Conservation (phyloP, 2,888 invertebrate species). For the Laothoe populi region DNA sequence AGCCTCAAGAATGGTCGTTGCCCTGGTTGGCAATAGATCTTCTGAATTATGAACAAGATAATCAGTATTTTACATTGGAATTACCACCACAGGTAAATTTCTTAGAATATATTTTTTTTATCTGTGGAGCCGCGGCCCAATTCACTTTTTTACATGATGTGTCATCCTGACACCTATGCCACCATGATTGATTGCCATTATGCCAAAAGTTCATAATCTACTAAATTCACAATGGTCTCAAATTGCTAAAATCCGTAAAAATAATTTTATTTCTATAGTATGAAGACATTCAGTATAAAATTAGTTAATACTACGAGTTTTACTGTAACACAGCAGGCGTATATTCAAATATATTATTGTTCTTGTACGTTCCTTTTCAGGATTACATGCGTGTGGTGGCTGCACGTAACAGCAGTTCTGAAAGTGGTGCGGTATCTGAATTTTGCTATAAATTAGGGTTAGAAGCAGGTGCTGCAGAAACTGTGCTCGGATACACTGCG, state of each 20-base stretch:
- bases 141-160: too few relatives aligned
- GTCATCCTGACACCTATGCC: too few relatives aligned
- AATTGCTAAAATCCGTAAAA: too few relatives aligned
- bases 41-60: conserved; percentile 60
- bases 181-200: too few relatives aligned
- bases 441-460: conserved; percentile 80
- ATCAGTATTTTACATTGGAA: conserved; percentile 73
- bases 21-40: conserved; percentile 71
- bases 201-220: too few relatives aligned
- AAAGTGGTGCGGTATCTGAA: conserved; percentile 59
- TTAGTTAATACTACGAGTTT: too few relatives aligned
- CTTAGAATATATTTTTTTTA: not conserved
- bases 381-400: conserved; percentile 78
- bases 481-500: conserved; percentile 78
- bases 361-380: conserved; percentile 52
- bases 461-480: conserved; percentile 69
- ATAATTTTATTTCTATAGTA: too few relatives aligned
- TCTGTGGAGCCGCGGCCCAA: too few relatives aligned
- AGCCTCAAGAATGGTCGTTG: conserved; percentile 69
- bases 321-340: too few relatives aligned
- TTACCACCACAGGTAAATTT: conserved; percentile 71
- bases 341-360: conserved; percentile 12
- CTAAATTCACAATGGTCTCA: too few relatives aligned
- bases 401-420: conserved; percentile 61
- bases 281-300: too few relatives aligned